A percentile compares a stretch with the other conserved stretches of the same genome.
Evolutionary conservation across 2,797 vertebrate species (phyloP).

Genomic region (Pseudotriccus pelzelni): DNA sequence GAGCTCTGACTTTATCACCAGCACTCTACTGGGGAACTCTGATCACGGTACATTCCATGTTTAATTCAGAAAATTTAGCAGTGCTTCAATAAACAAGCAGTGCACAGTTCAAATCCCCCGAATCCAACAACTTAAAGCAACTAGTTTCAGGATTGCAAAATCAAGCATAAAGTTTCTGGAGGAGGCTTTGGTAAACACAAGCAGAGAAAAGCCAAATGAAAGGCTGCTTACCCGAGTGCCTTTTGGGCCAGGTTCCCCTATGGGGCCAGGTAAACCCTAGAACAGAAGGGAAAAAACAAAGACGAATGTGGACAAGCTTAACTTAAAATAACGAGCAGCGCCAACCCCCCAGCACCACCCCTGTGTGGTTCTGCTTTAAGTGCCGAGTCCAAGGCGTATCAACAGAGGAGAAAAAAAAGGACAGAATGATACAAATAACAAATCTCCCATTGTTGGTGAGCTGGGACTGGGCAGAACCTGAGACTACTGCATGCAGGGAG

Average conservation of each 20-base stretch:
- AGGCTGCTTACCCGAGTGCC: slow-evolving; percentile 87
- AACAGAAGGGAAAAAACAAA: slow-evolving; percentile 74
- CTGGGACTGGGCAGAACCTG: slow-evolving; percentile 6
- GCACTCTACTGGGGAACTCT: background rate
- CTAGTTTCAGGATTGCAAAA: background rate
- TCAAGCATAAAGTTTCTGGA: background rate
- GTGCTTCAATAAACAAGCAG: background rate
- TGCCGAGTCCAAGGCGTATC: background rate
- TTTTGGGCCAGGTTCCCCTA: slow-evolving; percentile 90
- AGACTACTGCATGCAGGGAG: background rate
- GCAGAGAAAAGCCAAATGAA: background rate
- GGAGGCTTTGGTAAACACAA: background rate
- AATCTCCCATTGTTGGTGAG: slow-evolving; percentile 5
- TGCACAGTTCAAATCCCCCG: background rate
- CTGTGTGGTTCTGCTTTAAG: background rate
- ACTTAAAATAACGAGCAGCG: background rate
- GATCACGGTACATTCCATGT: background rate
- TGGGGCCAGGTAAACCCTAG: slow-evolving; percentile 92
- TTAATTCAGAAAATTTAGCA: background rate
- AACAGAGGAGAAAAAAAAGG: background rate
- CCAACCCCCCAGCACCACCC: slow-evolving; percentile 8
- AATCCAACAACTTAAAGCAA: background rate
- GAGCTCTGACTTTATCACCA: background rate
- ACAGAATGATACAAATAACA: background rate
- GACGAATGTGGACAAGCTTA: slow-evolving; percentile 70